phyloP scores from a whole-genome alignment of 2,797 vertebrate species.

The Sphenodon punctatus region DNA sequence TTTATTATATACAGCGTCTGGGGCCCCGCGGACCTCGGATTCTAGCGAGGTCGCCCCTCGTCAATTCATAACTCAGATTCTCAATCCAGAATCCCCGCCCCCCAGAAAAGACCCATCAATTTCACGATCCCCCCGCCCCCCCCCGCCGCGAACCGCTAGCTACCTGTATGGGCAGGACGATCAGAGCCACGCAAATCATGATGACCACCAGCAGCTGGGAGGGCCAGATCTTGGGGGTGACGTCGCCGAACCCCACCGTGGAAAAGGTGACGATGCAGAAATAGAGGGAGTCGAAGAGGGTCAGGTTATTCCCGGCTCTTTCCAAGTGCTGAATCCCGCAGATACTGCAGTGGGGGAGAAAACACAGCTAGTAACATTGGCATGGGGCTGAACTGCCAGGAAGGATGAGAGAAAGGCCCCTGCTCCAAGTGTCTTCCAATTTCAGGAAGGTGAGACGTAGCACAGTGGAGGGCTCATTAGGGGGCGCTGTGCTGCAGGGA shows the following conservation, averaged over 20 bases:
- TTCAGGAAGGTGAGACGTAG: too few species aligned
- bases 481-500: too few species aligned
- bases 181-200: constrained; percentile 88
- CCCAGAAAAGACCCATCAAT: background rate
- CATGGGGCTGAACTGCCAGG: too few species aligned
- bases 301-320: constrained; percentile 85
- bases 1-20: too few species aligned
- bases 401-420: too few species aligned
- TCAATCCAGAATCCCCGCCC: too few species aligned
- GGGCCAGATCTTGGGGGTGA: constrained; percentile 87
- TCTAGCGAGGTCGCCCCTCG: too few species aligned
- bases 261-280: constrained; percentile 89
- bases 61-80: too few species aligned
- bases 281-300: constrained; percentile 86
- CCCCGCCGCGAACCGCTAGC: background rate
- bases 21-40: too few species aligned
- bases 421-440: too few species aligned
- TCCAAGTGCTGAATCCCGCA: constrained; percentile 87
- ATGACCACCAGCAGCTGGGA: constrained; percentile 87
- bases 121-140: background rate
- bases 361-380: background rate
- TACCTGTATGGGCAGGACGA: constrained; percentile 87
- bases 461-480: too few species aligned
- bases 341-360: constrained; percentile 69
- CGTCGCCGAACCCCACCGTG: constrained; percentile 85